These are phyloP conservation scores for Phataginus tricuspis DNA, from an alignment of 2,797 vertebrate genomes.

Conservation along the genomic window DNA sequence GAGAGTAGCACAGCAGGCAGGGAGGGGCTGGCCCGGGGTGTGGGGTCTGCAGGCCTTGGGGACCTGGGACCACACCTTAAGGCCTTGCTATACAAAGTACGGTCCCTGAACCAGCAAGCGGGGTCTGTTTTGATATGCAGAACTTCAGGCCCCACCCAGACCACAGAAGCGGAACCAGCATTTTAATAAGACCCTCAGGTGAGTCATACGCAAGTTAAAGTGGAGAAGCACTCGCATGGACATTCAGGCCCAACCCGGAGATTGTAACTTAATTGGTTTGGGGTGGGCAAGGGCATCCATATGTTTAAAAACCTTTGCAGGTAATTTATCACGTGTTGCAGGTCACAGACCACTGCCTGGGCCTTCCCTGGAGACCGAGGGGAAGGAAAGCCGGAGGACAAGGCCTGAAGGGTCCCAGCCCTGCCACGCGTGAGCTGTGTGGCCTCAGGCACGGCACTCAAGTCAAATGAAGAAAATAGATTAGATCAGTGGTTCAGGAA, in stretches of 20 bases:
- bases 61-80: not conserved
- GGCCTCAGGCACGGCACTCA: not conserved
- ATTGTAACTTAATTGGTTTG: not conserved
- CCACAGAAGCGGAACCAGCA: not conserved
- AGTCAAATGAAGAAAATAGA: slow-evolving; percentile 5
- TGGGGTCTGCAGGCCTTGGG: not conserved
- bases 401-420: not conserved
- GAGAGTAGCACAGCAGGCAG: not conserved
- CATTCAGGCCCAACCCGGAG: not conserved
- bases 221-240: not conserved
- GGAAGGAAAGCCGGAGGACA: not conserved
- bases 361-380: not conserved
- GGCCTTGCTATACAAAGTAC: not conserved
- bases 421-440: not conserved
- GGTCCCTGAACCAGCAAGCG: not conserved
- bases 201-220: not conserved
- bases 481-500: not conserved
- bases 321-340: not conserved
- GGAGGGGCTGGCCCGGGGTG: not conserved
- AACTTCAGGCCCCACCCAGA: not conserved
- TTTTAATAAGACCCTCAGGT: not conserved
- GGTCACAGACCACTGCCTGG: not conserved
- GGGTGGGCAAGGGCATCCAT: not conserved
- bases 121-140: not conserved
- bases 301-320: not conserved